phyloP scores from a whole-genome alignment of 2,113 vertebrate species.

The Otus sunia region DNA sequence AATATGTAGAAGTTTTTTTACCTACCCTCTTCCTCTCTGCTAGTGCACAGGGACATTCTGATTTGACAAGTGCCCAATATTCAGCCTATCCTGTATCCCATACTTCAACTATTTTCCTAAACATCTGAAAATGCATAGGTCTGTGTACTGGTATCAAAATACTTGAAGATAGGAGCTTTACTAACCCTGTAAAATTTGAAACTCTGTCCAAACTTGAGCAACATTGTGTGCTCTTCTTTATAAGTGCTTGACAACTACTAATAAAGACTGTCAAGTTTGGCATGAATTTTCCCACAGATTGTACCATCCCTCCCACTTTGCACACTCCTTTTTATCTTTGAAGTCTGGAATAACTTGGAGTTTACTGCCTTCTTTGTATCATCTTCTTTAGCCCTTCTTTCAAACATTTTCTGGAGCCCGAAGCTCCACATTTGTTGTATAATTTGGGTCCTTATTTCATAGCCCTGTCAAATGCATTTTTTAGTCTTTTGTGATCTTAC shows the following conservation, averaged over 20 bases:
- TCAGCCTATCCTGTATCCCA: background rate
- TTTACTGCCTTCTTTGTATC: background rate
- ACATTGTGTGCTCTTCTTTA: background rate
- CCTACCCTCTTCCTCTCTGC: background rate
- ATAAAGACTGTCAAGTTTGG: background rate
- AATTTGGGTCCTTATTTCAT: background rate
- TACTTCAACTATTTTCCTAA: background rate
- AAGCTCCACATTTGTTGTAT: background rate
- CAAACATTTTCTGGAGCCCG: background rate
- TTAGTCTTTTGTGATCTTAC: background rate
- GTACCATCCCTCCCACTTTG: background rate
- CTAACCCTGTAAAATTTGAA: background rate
- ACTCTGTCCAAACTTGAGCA: background rate
- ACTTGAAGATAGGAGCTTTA: background rate
- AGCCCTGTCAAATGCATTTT: background rate
- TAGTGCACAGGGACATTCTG: background rate
- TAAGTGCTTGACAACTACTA: background rate
- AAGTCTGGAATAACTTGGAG: background rate
- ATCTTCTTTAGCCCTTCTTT: background rate
- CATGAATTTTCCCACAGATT: background rate
- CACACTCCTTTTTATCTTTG: background rate
- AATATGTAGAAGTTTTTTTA: background rate
- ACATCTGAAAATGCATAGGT: background rate
- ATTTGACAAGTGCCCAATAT: background rate
- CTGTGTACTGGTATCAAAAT: background rate